Evolutionary conservation across 2,888 invertebrate genomes (phyloP).

Genomic region (Tiliacea citrago): DNA sequence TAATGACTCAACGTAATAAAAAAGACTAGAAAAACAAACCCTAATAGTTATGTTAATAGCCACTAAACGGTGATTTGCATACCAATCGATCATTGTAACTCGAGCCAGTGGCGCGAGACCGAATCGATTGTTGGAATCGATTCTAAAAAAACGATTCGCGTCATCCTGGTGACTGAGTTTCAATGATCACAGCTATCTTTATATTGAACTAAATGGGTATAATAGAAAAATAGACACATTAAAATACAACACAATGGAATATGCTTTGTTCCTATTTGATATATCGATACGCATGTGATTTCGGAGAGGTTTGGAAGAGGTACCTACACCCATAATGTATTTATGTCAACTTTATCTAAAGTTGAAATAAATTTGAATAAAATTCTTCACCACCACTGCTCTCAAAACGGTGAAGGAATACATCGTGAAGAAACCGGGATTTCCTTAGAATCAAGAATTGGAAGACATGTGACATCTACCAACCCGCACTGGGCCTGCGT

Average conservation of each 20-base stretch:
- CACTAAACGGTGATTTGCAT: conserved; percentile 71
- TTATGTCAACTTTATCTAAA: too few species aligned
- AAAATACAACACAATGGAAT: conserved; percentile 10
- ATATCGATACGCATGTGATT: conserved; percentile 5
- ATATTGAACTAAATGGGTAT: conserved; percentile 13
- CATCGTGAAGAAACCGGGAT: too few species aligned
- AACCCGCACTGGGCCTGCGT: too few species aligned
- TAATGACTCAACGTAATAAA: conserved; percentile 23
- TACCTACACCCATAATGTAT: not conserved
- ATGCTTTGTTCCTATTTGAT: not conserved
- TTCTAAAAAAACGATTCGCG: conserved; percentile 67
- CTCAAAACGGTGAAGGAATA: too few species aligned
- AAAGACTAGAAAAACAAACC: conserved; percentile 30
- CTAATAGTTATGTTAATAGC: conserved; percentile 65
- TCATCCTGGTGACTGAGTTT: conserved; percentile 42
- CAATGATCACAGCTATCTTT: conserved; percentile 39
- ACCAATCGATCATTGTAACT: conserved; percentile 72
- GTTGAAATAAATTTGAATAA: too few species aligned
- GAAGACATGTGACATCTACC: too few species aligned
- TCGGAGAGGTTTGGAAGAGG: not conserved
- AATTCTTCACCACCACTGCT: too few species aligned
- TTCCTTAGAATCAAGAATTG: too few species aligned
- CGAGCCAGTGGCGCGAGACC: conserved; percentile 66
- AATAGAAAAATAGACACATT: conserved; percentile 40
- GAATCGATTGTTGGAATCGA: conserved; percentile 72